Evolutionary conservation across 2,888 invertebrate genomes (phyloP), one percentile per base, ranked within the genome.

Genomic region (Dorcus hopei): DNA sequence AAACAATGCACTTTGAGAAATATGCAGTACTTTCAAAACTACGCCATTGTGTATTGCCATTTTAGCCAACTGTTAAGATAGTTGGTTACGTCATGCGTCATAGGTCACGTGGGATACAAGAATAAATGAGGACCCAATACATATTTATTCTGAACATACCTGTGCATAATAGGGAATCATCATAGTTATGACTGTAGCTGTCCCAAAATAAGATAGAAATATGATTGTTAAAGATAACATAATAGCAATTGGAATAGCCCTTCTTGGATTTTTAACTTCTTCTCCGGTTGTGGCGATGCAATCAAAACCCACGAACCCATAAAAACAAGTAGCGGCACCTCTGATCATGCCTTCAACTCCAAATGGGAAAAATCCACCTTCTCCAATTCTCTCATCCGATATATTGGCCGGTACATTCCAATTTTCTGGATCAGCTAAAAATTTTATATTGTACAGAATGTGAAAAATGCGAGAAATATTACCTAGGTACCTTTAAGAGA

Each of bases 281-380:
- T 96, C 96, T 5, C 95, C 91, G 9, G 91, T 89, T 0, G 91
- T 91, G 14, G 91, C 91, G 58, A 92, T 93, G 73, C 91, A 91
- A 80, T 96, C 96, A 79, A 96, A 96, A 0, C 95, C 95, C 59
- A 96, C 92, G 72, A 95, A 96, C 4, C 93, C 94, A 74, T 95
- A 96, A 79, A 96, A 96, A 75, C 92, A 93, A 4, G 87, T 88
- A 0, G 91, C 91, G 1, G 91, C 91, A 0, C 93, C 93, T 61
- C 85, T 85, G 65, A 93, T 86, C 66, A 92, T 85, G 3, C 92
- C 95, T 0, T 85, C 81, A 26, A 90, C 70, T 0, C 94, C 95
- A 76, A 87, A 95, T 0, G 95, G 95, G 59, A 89, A 86, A 77
- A 95, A 95, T 3, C 95, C 95, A 0, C 95, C 95, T 7, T 74